Base-by-base conservation (phyloP, 1,140 invertebrate species). In the Cotesia typhae region DNA sequence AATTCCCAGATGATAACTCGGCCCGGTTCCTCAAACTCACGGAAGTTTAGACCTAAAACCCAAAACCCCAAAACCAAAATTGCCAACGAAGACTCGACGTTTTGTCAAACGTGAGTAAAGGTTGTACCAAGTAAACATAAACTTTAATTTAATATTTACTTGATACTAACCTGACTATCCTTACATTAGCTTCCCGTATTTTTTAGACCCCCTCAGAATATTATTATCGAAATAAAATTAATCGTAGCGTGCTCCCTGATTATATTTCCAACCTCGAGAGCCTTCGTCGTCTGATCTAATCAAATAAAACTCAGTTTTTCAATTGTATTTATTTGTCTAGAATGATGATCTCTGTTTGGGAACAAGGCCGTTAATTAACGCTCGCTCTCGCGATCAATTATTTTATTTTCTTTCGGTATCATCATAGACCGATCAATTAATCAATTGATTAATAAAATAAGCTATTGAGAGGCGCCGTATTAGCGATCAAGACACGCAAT, bases 191-290 rank as follows among this genome's bases (percentile, higher is more conserved):
- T 9, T 55, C 67, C 52, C 67, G 12, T 59, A 28, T 57, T 60
- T 12, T 61, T 12, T 37, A 37, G 14, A 61, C 17, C 35, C 12
- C 10, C 17, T 61, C 35, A 7, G 35, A 5, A 38, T 36, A 41
- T 63, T 17, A 64, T 53, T 41, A 70, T 28, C 57, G 47, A 38
- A 52, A 64, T 9, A 53, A 35, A 70, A 70, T 63, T 71, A n/a
- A n/a, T 71, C 70, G 60, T 70, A 65, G 72, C 72, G 72, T 70
- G 72, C 59, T 53, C 60, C 61, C 37, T 47, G 2, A 37, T 52
- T 63, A 20, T 14, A 10, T 17, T 4, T 64, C 52, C 35, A 52
- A 65, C 12, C 67, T 73, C 67, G 61, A 65, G 60, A 70, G 67
- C 51, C 72, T 51, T 61, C 55, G 59, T 69, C 57, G 53, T 68